Conservation (phyloP, 2,113 vertebrate species). For the Austrofundulus limnaeus region DNA sequence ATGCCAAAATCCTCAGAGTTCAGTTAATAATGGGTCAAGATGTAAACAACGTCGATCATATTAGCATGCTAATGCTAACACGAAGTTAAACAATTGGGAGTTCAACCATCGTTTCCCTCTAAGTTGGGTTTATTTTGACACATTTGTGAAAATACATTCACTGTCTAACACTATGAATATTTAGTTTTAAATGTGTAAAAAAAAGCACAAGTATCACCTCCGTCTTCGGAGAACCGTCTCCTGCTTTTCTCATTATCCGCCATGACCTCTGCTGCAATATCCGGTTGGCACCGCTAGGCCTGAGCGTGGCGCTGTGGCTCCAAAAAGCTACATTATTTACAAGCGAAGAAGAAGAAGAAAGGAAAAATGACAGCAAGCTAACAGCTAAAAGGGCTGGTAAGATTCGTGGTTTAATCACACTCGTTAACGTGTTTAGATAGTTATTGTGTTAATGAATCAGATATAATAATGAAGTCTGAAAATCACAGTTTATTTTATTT, state of each 20-base stretch:
- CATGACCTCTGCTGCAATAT: conserved; percentile 42
- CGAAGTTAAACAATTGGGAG: neutral
- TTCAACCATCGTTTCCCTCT: neutral
- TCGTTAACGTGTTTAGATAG: neutral
- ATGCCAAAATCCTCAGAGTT: conserved; percentile 15
- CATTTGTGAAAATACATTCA: neutral
- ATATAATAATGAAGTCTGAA: neutral
- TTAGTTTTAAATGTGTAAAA: conserved; percentile 37
- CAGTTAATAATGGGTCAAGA: neutral
- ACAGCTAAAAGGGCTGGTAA: conserved; percentile 29
- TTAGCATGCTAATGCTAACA: conserved; percentile 27
- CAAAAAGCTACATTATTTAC: neutral
- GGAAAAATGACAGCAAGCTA: conserved; percentile 34
- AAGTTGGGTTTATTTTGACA: neutral
- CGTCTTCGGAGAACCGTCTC: conserved; percentile 50
- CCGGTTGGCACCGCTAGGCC: neutral
- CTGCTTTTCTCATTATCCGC: conserved; percentile 64
- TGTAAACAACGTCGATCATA: neutral
- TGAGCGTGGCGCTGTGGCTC: conserved; percentile 4
- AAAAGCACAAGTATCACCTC: conserved; percentile 78
- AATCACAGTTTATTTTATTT: neutral
- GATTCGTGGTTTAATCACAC: neutral
- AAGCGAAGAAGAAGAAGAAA: conserved; percentile 24
- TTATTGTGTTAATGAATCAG: neutral
- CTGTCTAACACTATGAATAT: neutral